Evolutionary conservation across 2,113 vertebrate species (phyloP), one percentile per base, ranked within the genome.

Genomic region (Ploceus nigricollis): DNA sequence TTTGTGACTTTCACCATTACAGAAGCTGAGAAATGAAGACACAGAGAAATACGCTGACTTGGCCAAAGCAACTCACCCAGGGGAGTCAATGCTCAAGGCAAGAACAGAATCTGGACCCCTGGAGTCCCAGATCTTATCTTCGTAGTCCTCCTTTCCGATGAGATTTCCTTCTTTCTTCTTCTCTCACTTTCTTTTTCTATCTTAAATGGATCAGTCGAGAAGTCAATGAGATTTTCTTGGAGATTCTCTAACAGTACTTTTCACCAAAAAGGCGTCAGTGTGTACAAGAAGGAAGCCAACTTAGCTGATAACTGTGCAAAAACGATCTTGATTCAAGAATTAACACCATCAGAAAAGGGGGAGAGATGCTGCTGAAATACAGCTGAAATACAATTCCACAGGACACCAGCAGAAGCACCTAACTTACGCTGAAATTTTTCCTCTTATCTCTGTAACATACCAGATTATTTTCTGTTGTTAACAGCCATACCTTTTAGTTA

Each of bases 1-100:
- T 95, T 92, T 94, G 91, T 88, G 82, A 89, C 86, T 96, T 95
- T 84, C 65, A 91, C 56, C 65, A 33, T 35, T 71, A 89, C 53
- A 84, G 93, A 82, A 87, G 65, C 28, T 0, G 2, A 95, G 89
- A 68, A 94, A 91, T 35, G 65, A 91, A 95, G 81, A 93, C 17
- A 51, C 54, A 61, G 65, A 92, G 48, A 85, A 76, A 90, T 76
- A 24, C 2, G 42, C 85, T 93, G 94, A 95, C 57, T 88, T 80
- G 79, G 68, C 28, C 81, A 91, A 84, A 87, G 40, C 51, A 60
- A 53, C 30, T 31, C 40, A 6, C 95, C 69, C 77, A 75, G 20
- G 72, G 70, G 77, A 95, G 15, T 23, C 21, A 15, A 79, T 13
- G 69, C 60, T 61, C 21, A 44, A 84, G 89, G 83, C 48, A 81